Evolutionary conservation across 2,888 invertebrate species (phyloP), one percentile per base, ranked within the genome.

Genomic region (Agonopterix alstromeriana): DNA sequence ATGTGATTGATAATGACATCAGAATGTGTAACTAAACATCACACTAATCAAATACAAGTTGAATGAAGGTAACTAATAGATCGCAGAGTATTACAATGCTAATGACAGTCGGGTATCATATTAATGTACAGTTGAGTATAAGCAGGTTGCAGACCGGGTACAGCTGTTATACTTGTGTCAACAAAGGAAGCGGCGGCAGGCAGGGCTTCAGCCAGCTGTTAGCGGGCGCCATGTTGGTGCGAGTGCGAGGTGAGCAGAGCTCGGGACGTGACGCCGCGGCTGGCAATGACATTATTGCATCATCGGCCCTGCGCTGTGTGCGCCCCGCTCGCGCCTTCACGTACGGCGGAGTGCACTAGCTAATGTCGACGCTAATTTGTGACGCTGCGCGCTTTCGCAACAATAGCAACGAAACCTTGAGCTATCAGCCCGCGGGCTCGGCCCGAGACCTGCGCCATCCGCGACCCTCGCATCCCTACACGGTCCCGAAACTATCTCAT

Each of bases 231-330:
- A 72, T 73, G 63, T 73, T 72, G 77, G 70, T 77, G 14, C 73
- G 71, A 72, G 10, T 11, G 58, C 60, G 62, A 44, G 55, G 55
- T 47, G 53, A 41, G 47, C 47, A 44, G 48, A 42, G 11, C n/a
- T 11, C 14, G 9, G 8, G 42, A 7, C 38, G 38, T 38, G 77
- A 77, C 76, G 78, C 77, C 71, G 82, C 72, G 65, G 64, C 73
- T 77, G 77, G 73, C 81, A 78, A 76, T 81, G 77, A 76, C 73
- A 76, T 38, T 74, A 79, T 87, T 87, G 86, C 86, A 86, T 86
- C 84, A 86, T 77, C 76, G 60, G 55, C 50, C 49, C 51, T 27
- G 27, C 27, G 27, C 27, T 7, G 27, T 7, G 27, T n/a, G n/a
- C n/a, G n/a, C n/a, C 27, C 17, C 27, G 27, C 53, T 50, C 50